Base-by-base conservation (phyloP, 2,113 vertebrate species). In the Mellivora capensis region DNA sequence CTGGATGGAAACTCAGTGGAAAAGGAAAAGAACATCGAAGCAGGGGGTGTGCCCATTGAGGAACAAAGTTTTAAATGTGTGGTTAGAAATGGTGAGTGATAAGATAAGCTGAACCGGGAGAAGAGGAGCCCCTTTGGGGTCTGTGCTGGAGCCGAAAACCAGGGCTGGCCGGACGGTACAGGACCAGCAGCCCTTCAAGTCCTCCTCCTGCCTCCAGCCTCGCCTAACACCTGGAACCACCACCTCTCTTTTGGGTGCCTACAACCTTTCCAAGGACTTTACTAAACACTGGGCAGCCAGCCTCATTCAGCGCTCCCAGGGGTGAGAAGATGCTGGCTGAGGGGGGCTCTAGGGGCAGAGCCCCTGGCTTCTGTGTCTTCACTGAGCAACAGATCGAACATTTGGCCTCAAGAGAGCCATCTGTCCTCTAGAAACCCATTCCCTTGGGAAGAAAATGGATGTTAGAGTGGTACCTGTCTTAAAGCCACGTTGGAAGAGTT, bases 371-470 rank as follows among this genome's bases (percentile, higher is more conserved):
- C 44, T 69, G 34, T 31, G 3, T 23, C 81, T 61, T 49, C 8
- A 31, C 9, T 17, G 6, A 0, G 14, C 47, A 57, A 54, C 18
- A 11, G 3, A 49, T 3, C 39, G 10, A 21, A 47, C 10, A 9
- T 12, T 83, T 0, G 1, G 47, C 31, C n/a, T 31, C 14, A 25
- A 14, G 49, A 79, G 37, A 77, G 11, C 11, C 1, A 0, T 17
- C 27, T 42, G 67, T 87, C n/a, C 20, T 61, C 44, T 17, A 77
- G 82, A 91, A 91, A 74, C 21, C n/a, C 79, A 8, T 42, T 57
- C 77, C 20, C 57, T 27, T 39, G 29, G n/a, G 17, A 34, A 61
- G 47, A 69, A 76, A 84, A 49, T 25, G 31, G 49, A 17, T 25
- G 31, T 7, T 54, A 23, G 6, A 49, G 29, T 31, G 39, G 15